Evolutionary conservation across 2,888 invertebrate genomes (phyloP), one percentile per base, ranked within the genome.

Genomic region (Agrochola macilenta): DNA sequence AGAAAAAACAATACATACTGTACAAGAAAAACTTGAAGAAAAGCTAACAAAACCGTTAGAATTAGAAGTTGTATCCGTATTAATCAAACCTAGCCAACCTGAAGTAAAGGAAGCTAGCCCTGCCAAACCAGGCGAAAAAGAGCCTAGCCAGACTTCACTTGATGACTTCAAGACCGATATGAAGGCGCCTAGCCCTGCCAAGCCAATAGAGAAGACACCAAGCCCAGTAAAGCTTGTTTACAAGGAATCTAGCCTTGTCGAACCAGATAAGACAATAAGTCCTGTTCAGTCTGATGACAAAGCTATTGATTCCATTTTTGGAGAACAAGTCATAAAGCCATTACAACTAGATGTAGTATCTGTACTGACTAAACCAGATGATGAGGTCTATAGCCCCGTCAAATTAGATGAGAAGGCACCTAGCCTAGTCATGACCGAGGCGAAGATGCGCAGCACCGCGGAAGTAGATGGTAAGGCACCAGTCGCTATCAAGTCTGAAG

Each of bases 231-330:
- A 78, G 14, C 30, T 30, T 5, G 64, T 61, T 11, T 76, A 86
- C 9, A 78, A 69, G 2, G 43, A 5, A 39, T 58, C 69, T n/a
- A 74, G 61, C 11, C 58, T 26, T 14, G 9, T 17, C 2, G 14
- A 74, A 2, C 12, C 8, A 12, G 72, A 80, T 0, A 69, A 76
- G 0, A 80, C 30, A 52, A 20, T 49, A 2, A 68, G 49, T 54
- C n/a, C 61, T 17, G 20, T 57, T 3, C 66, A 23, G n/a, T n/a
- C 35, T 58, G 79, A 82, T 9, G 82, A 82, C 0, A 78, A 84
- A 20, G 60, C 64, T 43, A 57, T 63, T 30, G 78, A 78, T 49
- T 64, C 35, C 1, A 1, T 64, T n/a, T 80, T 80, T 49, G 81
- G 81, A 39, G 81, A 63, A 73, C 72, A 78, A 73, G n/a, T 73